Evolutionary conservation across 53 echinoderm and acorn worm species (phyloP).

Genomic region (Astropecten irregularis): DNA sequence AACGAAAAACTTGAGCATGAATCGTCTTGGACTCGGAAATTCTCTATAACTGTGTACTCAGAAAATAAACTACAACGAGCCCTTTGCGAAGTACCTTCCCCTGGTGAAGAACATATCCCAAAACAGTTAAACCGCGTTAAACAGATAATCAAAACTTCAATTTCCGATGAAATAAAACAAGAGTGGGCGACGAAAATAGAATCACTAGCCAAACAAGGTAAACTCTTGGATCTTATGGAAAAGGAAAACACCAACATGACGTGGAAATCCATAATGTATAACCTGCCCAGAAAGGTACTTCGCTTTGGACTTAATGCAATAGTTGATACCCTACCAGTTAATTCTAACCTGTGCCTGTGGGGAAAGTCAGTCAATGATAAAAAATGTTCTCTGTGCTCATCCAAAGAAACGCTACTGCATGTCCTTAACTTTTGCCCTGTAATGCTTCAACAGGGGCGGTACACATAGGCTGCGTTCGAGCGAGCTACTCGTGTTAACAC

Average conservation of each 20-base stretch:
- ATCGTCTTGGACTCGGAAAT: neutral
- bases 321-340: neutral
- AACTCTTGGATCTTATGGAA: neutral
- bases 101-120: neutral
- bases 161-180: neutral
- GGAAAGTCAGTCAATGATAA: neutral
- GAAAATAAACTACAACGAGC: neutral
- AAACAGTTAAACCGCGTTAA: neutral
- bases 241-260: neutral
- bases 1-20: neutral
- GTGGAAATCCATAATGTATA: neutral
- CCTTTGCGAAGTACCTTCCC: neutral
- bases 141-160: neutral
- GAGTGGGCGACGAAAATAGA: no score
- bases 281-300: neutral
- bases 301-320: neutral
- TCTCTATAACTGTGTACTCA: neutral
- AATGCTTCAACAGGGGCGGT: constrained; percentile 3
- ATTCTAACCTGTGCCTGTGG: neutral
- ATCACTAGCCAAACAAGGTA: neutral
- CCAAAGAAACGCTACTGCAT: neutral
- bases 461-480: no score
- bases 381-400: neutral
- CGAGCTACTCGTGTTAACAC: no score
- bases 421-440: neutral